These are phyloP conservation scores for Poeciliopsis infans DNA, from an alignment of 2,797 vertebrate genomes.

Conservation along the genomic window DNA sequence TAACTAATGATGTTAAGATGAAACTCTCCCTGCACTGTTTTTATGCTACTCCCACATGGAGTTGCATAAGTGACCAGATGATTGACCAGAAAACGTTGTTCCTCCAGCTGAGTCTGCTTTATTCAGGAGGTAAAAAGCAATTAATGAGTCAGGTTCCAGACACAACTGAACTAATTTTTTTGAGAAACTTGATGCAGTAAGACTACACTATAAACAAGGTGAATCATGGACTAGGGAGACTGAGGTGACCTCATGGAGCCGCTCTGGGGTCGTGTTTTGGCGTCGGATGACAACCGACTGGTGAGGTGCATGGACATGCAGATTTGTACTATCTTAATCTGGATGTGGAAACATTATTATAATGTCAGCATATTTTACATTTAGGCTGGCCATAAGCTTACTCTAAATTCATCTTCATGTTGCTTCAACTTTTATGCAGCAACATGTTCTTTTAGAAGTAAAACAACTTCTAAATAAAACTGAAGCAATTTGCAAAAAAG, in stretches of 20 bases:
- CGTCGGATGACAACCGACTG: not conserved
- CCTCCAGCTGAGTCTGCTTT: not conserved
- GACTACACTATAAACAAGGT: not conserved
- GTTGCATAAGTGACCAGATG: not conserved
- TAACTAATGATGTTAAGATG: not conserved
- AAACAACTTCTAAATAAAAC: not conserved
- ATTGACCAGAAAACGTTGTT: not conserved
- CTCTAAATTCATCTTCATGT: not conserved
- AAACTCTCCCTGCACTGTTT: not conserved
- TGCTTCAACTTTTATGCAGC: not conserved
- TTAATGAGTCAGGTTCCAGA: not conserved
- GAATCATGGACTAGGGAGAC: not conserved
- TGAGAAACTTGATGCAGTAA: not conserved
- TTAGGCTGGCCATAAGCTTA: not conserved
- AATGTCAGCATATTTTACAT: not conserved
- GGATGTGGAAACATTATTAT: not conserved
- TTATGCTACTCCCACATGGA: not conserved
- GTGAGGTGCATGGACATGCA: not conserved
- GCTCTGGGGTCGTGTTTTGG: not conserved
- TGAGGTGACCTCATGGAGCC: not conserved
- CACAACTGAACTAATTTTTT: not conserved
- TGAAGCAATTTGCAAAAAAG: not conserved
- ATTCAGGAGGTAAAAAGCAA: too few relatives aligned
- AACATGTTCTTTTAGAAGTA: not conserved
- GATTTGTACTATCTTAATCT: not conserved